Evolutionary conservation across 2,888 invertebrate genomes (phyloP), one percentile per base, ranked within the genome.

Genomic region (Melanostoma mellinum): DNA sequence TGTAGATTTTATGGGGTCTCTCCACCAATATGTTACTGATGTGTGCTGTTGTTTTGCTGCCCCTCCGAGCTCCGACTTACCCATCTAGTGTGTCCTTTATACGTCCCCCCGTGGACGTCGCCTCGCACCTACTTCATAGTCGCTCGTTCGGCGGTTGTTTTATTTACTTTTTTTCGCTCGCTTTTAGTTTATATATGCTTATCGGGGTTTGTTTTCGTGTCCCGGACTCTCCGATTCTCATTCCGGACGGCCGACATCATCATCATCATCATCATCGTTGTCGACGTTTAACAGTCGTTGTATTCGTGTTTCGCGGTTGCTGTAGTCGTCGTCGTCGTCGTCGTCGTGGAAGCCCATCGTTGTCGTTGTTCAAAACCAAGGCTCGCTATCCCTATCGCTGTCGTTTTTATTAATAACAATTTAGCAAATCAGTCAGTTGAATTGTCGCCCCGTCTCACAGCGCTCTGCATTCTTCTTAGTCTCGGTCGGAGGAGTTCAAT

Each of bases 331-430:
- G 10, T 20, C 35, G 40, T 60, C 30, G 40, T 56, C 65, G 58
- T 56, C 44, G 42, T 65, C 55, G 61, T 61, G 50, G 60, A 20
- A 20, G 20, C 20, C 20, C 20, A 20, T 20, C 8, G 42, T 42
- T 42, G n/a, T 53, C 20, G 20, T 60, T 8, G 9, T 46, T 48
- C 9, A 48, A 63, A 63, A 48, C 48, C 35, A 61, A 63, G 61
- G 46, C 61, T 65, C 65, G 52, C 42, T 71, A 20, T 69, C 63
- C 72, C 40, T 63, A 69, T 82, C 73, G 78, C 56, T 78, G 60
- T 78, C 82, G 77, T 52, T 74, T 78, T 84, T 84, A 84, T 84
- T 84, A 84, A 84, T 71, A 84, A 84, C 52, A 84, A 84, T 84
- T 84, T 78, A 69, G 84, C 84, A 74, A 78, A 78, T 78, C 84